Evolutionary conservation across 2,797 vertebrate species (phyloP), one percentile per base, ranked within the genome.

Genomic region (Peromyscus aztecus): DNA sequence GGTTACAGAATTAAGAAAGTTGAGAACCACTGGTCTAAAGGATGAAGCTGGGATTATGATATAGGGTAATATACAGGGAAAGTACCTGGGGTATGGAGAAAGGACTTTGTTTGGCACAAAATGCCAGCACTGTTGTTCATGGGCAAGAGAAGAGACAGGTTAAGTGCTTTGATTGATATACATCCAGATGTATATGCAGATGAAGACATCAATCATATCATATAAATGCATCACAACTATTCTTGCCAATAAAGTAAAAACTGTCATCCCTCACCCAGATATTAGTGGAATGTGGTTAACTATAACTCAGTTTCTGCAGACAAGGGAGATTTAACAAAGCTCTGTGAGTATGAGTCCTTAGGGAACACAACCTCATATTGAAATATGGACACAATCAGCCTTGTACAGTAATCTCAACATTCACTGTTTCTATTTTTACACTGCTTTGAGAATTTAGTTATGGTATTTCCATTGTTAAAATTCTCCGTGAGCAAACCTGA

Each of bases 191-290:
- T 29, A 29, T 14, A 29, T n/a, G 40, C 31, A 84, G 16, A 46
- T n/a, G 19, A 46, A 76, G n/a, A 67, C 17, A n/a, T 11, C 21
- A 14, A 37, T 21, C 4, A 6, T 59, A 8, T 3, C 46, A 13
- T 8, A 21, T 13, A 52, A 19, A 40, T 34, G 75, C 37, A 24
- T 55, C 5, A 12, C 59, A 52, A 11, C 24, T 31, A 49, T 14
- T 93, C 84, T 49, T 88, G 65, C 4, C 2, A 52, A 29, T 49
- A 71, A 80, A 75, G 29, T 19, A 5, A 83, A 37, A 49, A 73
- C 37, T 59, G 1, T 43, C 19, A 43, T 0, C 0, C 4, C 1
- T 31, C 7, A 11, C n/a, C 2, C 2, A 29, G 8, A 52, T 27
- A 87, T 40, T 11, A 37, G 31, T 46, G 8, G 12, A 83, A 69